Evolutionary conservation across 2,888 invertebrate species (phyloP), one percentile per base, ranked within the genome.

Genomic region (Dilophus febrilis): DNA sequence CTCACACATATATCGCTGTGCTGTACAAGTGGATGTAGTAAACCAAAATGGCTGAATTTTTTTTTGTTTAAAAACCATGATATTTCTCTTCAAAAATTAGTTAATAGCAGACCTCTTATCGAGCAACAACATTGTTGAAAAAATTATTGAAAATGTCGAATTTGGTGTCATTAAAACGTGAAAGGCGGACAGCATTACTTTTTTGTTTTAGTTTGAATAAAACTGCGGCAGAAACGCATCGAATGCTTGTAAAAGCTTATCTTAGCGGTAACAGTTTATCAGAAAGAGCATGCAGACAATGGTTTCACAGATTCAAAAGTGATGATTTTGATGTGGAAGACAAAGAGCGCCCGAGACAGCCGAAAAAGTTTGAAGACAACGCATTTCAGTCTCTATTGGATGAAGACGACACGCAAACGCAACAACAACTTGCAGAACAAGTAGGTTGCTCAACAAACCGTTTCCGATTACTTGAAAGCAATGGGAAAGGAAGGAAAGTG

Each of bases 221-320:
- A 33, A 33, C 7, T 45, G 47, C 46, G 44, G 4, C 17, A 5
- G 33, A 33, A 18, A 4, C 6, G 4, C 33, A 18, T 17, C 49
- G 45, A 48, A 46, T 46, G 47, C 49, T 42, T 47, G 47, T 46
- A 45, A 16, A 33, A 33, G 18, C 33, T 30, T 40, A 40, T 33
- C 27, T 11, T 6, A 41, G 37, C 22, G 42, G 45, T 4, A 3
- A 40, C 40, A 34, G 30, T 43, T 32, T 33, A 29, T 30, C 32
- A 27, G 30, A 36, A 11, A 18, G 14, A 40, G 38, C 30, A 10
- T 41, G 41, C 28, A 12, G 38, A 11, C 16, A 35, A 29, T 46
- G 42, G 44, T 45, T 44, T 45, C 17, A 11, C 38, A 40, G 40
- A n/a, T 47, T 44, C 29, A 45, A 40, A 41, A 44, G 32, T 42